A percentile compares a stretch with the other conserved stretches of the same genome.
Evolutionary conservation across 2,797 vertebrate species (phyloP).

Genomic region (Hyperoplus immaculatus): DNA sequence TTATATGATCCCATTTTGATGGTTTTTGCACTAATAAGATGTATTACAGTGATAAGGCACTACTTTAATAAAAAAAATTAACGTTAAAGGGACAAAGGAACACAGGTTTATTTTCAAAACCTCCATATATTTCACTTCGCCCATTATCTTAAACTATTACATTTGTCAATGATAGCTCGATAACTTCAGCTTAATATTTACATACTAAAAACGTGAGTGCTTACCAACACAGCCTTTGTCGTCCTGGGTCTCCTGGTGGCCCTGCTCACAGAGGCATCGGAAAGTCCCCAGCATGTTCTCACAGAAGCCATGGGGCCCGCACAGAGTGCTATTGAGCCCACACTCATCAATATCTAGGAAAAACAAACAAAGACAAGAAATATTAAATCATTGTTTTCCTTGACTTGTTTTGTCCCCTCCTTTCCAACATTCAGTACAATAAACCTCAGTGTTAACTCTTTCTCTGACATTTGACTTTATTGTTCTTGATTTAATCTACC

Average conservation of each 20-base stretch:
- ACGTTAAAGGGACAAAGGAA: too few species aligned
- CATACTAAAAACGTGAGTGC: conserved; percentile 51
- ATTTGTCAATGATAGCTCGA: background rate
- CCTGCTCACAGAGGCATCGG: conserved; percentile 94
- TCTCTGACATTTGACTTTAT: background rate
- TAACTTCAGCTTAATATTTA: background rate
- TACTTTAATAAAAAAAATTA: too few species aligned
- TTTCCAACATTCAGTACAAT: background rate
- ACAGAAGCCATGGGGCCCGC: conserved; percentile 92
- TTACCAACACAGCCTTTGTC: conserved; percentile 91
- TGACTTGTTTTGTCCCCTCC: background rate
- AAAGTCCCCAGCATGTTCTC: conserved; percentile 94
- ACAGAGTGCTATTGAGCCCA: conserved; percentile 87
- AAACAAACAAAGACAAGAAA: conserved; percentile 42
- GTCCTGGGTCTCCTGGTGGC: conserved; percentile 90
- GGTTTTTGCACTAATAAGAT: too few species aligned
- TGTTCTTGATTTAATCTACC: background rate
- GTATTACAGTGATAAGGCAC: too few species aligned
- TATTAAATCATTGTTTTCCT: background rate
- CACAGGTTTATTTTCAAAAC: too few species aligned
- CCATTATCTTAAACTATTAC: too few species aligned
- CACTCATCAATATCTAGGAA: conserved; percentile 96
- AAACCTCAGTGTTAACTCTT: background rate
- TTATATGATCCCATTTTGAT: too few species aligned
- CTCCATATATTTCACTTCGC: too few species aligned